Percentiles rank a stretch among this genome's conserved stretches.
These are phyloP conservation scores for Aegypius monachus DNA, from an alignment of 2,113 vertebrate genomes.

Conservation along the genomic window DNA sequence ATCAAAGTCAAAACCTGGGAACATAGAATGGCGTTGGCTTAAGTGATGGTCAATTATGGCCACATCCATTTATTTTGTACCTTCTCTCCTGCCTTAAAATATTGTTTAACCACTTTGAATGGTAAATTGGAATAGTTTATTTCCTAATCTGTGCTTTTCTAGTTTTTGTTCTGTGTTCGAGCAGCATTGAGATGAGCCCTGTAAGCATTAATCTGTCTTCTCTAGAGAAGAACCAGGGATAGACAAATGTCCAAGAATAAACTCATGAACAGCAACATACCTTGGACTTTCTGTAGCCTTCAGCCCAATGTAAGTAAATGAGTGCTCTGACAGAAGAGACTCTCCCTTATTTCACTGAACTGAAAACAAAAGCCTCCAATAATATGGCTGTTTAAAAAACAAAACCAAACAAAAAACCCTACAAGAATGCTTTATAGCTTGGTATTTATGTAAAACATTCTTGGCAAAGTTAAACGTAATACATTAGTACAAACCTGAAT, in stretches of 20 bases:
- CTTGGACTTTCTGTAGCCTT: not conserved
- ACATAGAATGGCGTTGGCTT: not conserved
- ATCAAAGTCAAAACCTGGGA: not conserved
- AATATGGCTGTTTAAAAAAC: not conserved
- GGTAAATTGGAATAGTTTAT: not conserved
- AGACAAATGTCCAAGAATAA: not conserved
- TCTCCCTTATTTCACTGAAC: not conserved
- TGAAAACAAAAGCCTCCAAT: not conserved
- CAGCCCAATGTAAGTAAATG: not conserved
- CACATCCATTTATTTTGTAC: not conserved
- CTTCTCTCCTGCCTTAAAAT: not conserved
- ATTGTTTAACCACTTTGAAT: not conserved
- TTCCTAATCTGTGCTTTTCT: not conserved
- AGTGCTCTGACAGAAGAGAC: not conserved
- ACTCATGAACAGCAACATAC: not conserved
- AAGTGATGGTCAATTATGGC: not conserved
- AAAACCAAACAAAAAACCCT: not conserved
- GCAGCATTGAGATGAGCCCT: not conserved
- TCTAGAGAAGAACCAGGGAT: not conserved
- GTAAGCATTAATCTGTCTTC: not conserved
- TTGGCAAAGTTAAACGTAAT: conserved; percentile 63
- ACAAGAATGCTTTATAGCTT: not conserved
- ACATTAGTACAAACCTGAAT: conserved; percentile 72
- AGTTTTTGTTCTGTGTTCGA: not conserved
- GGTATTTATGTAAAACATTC: conserved; percentile 67